Conservation (phyloP, 2,797 vertebrate genomes). For the Pachyuromys duprasi region DNA sequence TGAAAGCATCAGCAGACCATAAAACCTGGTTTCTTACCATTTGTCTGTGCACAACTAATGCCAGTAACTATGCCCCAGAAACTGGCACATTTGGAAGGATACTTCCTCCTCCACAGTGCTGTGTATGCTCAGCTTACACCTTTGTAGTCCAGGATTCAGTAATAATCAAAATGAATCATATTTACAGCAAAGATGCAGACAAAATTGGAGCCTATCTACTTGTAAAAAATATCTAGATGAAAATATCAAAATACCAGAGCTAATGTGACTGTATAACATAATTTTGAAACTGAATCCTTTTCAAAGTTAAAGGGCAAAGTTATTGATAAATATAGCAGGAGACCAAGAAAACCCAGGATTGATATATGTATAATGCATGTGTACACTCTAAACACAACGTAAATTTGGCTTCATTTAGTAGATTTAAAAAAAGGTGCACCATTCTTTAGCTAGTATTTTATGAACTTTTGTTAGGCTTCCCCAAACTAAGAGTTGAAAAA, state of each 20-base stretch:
- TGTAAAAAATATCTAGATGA: constrained; percentile 44
- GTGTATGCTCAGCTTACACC: neutral
- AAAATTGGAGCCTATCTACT: constrained; percentile 36
- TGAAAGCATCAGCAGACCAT: constrained; percentile 17
- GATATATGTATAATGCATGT: neutral
- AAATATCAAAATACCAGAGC: constrained; percentile 9
- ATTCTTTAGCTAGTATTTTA: neutral
- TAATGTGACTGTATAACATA: neutral
- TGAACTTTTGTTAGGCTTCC: neutral
- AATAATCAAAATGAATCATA: neutral
- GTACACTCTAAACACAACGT: neutral
- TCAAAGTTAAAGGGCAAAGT: neutral
- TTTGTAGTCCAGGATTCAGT: neutral
- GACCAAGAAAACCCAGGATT: neutral
- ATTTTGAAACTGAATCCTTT: neutral
- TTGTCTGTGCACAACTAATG: neutral
- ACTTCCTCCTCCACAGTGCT: neutral
- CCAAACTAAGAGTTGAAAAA: constrained; percentile 51
- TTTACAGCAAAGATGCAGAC: neutral
- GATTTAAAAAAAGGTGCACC: neutral
- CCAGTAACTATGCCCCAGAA: neutral
- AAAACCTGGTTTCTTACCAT: neutral
- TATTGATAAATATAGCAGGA: neutral
- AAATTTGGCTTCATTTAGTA: neutral
- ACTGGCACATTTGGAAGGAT: neutral